These are phyloP conservation scores for Papilio dardanus DNA, from an alignment of 1,140 invertebrate genomes.

Conservation along the genomic window DNA sequence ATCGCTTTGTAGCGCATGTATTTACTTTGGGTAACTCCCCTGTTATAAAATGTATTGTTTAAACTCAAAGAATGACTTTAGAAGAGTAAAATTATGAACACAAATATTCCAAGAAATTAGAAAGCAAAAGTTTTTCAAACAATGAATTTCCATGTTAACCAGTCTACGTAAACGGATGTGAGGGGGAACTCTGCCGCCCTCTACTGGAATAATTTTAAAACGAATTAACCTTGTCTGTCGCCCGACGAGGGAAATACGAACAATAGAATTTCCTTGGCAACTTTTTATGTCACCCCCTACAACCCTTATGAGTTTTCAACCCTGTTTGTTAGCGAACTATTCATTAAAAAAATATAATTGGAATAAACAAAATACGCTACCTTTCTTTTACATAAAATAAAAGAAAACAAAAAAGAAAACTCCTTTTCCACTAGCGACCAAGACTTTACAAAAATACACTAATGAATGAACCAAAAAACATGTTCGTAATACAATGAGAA, in stretches of 20 bases:
- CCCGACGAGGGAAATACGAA: constrained; percentile 57
- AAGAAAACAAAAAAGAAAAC: background rate
- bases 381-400: background rate
- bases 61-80: background rate
- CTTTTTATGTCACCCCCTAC: constrained; percentile 49
- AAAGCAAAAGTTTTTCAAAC: constrained; percentile 6
- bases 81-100: background rate
- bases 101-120: background rate
- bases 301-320: constrained; percentile 23
- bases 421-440: background rate
- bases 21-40: too few relatives aligned
- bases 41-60: too few relatives aligned
- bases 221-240: constrained; percentile 70
- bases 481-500: constrained; percentile 37
- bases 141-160: constrained; percentile 11
- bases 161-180: constrained; percentile 51
- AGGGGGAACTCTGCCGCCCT: constrained; percentile 58
- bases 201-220: constrained; percentile 69
- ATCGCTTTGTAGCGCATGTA: too few relatives aligned
- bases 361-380: background rate
- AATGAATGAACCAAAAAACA: constrained; percentile 44
- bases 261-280: constrained; percentile 64
- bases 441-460: constrained; percentile 36
- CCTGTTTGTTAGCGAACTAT: constrained; percentile 5
- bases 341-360: constrained; percentile 17